Conservation (phyloP, 2,888 invertebrate species). For the Trissoscelio sp. region DNA sequence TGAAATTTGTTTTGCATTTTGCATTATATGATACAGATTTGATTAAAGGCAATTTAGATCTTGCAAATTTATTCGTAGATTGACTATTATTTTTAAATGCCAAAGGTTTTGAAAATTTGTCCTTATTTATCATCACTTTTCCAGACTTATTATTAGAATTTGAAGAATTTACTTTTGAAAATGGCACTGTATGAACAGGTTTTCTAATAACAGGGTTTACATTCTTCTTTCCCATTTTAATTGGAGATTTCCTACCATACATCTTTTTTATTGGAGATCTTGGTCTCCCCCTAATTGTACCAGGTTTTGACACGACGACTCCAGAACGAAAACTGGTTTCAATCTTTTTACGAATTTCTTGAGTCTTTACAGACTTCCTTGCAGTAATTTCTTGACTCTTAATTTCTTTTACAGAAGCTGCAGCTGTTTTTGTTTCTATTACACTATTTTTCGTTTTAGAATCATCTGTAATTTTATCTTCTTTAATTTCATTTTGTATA, state of each 20-base stretch:
- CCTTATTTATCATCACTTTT: slow-evolving; percentile 2
- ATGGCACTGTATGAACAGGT: neutral
- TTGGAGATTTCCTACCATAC: slow-evolving; percentile 76
- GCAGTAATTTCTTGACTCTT: neutral
- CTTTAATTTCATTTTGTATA: neutral
- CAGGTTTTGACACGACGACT: slow-evolving; percentile 42
- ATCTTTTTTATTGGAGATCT: slow-evolving; percentile 79
- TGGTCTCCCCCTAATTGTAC: slow-evolving; percentile 72
- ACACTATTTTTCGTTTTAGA: neutral
- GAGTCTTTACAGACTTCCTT: neutral
- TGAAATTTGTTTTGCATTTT: slow-evolving; percentile 18
- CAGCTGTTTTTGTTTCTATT: neutral
- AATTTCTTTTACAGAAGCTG: neutral
- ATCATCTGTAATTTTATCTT: neutral
- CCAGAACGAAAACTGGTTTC: slow-evolving; percentile 32
- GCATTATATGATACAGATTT: slow-evolving; percentile 47
- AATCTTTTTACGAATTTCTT: slow-evolving; percentile 1
- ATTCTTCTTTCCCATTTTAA: slow-evolving; percentile 70
- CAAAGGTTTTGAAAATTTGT: slow-evolving; percentile 23
- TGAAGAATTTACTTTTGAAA: slow-evolving; percentile 39
- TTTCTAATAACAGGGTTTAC: slow-evolving; percentile 23
- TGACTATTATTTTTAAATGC: neutral
- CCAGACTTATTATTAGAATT: slow-evolving; percentile 13
- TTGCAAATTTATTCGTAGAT: slow-evolving; percentile 31
- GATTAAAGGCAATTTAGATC: slow-evolving; percentile 39